Conservation (phyloP, 2,113 vertebrate species). For the crab-eating macaque (Macaca fascicularis) region T2T-MFA8v1.1 NC_088384.1:100564501-100565000, state of each 20-base stretch:
- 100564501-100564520: slow-evolving; percentile 38
- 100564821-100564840: background rate
- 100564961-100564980: too few relatives aligned
- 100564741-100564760: background rate
- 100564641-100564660: background rate
- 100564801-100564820: background rate
- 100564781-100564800: background rate
- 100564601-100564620: slow-evolving; percentile 99
- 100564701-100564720: background rate
- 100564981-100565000: too few relatives aligned
- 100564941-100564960: too few relatives aligned
- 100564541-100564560: slow-evolving; percentile 98
- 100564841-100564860: background rate
- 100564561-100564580: slow-evolving; percentile 98
- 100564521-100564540: slow-evolving; percentile 99
- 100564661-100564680: background rate
- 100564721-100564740: background rate
- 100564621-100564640: slow-evolving; percentile 97
- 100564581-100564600: slow-evolving; percentile 99
- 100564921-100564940: too few relatives aligned
- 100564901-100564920: too few relatives aligned
- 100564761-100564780: background rate
- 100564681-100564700: background rate
- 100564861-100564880: background rate
- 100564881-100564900: too few relatives aligned